Base-by-base conservation (phyloP, 30 jellyfish, hydroid and myxozoan species). In the Morbakka virulenta region DNA sequence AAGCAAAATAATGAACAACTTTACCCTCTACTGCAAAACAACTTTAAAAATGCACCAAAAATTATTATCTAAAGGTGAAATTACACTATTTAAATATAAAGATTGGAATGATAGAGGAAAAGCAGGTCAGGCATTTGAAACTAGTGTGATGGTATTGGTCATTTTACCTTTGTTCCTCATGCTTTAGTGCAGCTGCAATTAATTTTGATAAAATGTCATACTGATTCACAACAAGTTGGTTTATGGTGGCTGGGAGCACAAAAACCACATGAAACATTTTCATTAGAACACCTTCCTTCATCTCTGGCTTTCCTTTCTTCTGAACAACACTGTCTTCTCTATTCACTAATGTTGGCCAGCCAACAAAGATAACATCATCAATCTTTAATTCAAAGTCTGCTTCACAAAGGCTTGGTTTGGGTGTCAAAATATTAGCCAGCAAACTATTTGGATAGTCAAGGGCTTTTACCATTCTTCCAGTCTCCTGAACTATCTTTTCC, bases 101-200 rank as follows among this genome's bases (percentile, higher is more conserved):
- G n/a, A n/a, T n/a, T n/a, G n/a, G n/a, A n/a, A n/a, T n/a, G n/a
- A n/a, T n/a, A n/a, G n/a, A n/a, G n/a, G n/a, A n/a, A n/a, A n/a
- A n/a, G n/a, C n/a, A n/a, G n/a, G n/a, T n/a, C n/a, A n/a, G n/a
- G n/a, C n/a, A n/a, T n/a, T n/a, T n/a, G n/a, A n/a, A n/a, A n/a
- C n/a, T n/a, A n/a, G n/a, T n/a, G n/a, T n/a, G n/a, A n/a, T n/a
- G n/a, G n/a, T n/a, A n/a, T n/a, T n/a, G n/a, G n/a, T n/a, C n/a
- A n/a, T 17, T 2, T 29, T 52, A 91, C 98, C 98, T 91, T 48
- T 80, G 78, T 30, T 91, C 98, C 32, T 91, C 98, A 69, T 91
- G 96, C 28, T 95, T 35, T n/a, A 91, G 51, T 17, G 98, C 96
- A 69, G 77, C 84, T 11, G 95, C 95, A 0, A 91, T 62, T 77